phyloP scores from a whole-genome alignment of 1,140 invertebrate genomes.

The Zaprionus gabonicus region DNA sequence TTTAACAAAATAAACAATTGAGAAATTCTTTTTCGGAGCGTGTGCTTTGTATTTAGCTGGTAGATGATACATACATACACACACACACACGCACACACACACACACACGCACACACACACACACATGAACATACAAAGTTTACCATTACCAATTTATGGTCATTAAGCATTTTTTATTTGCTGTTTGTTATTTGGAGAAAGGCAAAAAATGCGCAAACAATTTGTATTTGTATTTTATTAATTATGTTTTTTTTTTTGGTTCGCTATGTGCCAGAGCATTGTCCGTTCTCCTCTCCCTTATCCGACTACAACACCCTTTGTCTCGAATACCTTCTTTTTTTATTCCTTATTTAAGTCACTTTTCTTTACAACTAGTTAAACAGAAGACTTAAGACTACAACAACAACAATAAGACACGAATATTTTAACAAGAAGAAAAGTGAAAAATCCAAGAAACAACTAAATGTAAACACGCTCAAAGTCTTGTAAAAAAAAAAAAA shows the following conservation, averaged over 20 bases:
- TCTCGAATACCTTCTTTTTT: conserved; percentile 17
- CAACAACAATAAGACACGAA: conserved; percentile 15
- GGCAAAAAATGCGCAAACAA: conserved; percentile 46
- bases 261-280: conserved; percentile 20
- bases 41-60: conserved; percentile 43
- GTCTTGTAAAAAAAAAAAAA: conserved; percentile 54
- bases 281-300: background rate
- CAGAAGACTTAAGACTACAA: conserved; percentile 22
- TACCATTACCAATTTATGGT: conserved; percentile 14
- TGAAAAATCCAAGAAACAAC: conserved; percentile 40
- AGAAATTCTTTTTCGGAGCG: conserved; percentile 31
- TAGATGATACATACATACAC: conserved; percentile 15
- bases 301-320: background rate
- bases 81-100: conserved; percentile 3
- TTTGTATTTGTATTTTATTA: conserved; percentile 15
- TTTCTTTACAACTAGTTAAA: conserved; percentile 33
- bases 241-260: conserved; percentile 11
- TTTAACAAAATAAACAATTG: conserved; percentile 19
- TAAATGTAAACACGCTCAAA: conserved; percentile 67
- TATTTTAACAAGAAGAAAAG: conserved; percentile 26
- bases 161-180: conserved; percentile 24
- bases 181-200: conserved; percentile 32
- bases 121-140: conserved; percentile 10
- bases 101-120: conserved; percentile 1
- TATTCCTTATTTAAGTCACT: conserved; percentile 29